Evolutionary conservation across 2,797 vertebrate genomes (phyloP).

Genomic region (Distichodus sexfasciatus): DNA sequence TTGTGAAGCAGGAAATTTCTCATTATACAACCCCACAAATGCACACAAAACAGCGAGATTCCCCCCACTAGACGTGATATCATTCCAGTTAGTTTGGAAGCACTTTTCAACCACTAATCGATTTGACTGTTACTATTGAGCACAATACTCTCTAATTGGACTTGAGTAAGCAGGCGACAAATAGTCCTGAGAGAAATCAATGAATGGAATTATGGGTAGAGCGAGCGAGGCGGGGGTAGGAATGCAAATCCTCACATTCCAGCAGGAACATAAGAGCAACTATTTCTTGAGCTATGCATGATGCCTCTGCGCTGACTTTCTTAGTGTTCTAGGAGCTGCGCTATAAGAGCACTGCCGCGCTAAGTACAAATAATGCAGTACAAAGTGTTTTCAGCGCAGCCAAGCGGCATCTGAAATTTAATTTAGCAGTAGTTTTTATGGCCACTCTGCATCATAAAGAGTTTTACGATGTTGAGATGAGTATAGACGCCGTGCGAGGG

Average conservation of each 20-base stretch:
- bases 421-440: not conserved
- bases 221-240: not conserved
- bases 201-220: constrained; percentile 67
- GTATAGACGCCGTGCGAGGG: no score
- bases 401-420: not conserved
- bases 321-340: not conserved
- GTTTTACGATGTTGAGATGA: not conserved
- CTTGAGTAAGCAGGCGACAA: constrained; percentile 75
- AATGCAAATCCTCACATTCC: not conserved
- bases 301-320: no score
- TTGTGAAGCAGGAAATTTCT: constrained; percentile 74
- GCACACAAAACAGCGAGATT: constrained; percentile 11
- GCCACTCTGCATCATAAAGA: not conserved
- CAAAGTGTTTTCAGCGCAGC: not conserved
- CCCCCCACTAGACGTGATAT: constrained; percentile 65
- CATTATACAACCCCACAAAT: constrained; percentile 56
- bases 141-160: constrained; percentile 68
- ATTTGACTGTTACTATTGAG: constrained; percentile 63
- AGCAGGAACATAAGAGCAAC: not conserved
- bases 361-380: not conserved
- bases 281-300: not conserved
- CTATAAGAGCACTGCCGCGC: not conserved
- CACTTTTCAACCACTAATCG: constrained; percentile 52
- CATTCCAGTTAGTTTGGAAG: constrained; percentile 67
- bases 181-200: constrained; percentile 71